Evolutionary conservation across 2,888 invertebrate genomes (phyloP).

Genomic region (Prionchulus punctatus): DNA sequence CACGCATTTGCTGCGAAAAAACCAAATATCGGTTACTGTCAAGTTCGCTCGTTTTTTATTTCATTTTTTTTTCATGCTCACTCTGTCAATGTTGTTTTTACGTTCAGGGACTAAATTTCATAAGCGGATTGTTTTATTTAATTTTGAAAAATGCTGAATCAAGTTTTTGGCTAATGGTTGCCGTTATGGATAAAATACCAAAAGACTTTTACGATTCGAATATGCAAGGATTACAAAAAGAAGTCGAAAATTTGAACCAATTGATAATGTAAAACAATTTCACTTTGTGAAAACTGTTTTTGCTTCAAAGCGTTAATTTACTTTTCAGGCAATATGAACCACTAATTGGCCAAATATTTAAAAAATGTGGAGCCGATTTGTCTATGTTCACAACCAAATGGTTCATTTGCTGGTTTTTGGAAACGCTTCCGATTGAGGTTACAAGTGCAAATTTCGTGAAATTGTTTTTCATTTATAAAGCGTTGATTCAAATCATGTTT

Average conservation of each 20-base stretch:
- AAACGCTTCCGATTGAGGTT: slow-evolving; percentile 74
- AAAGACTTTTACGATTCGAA: slow-evolving; percentile 23
- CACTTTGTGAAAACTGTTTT: neutral
- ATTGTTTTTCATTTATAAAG: neutral
- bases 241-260: slow-evolving; percentile 73
- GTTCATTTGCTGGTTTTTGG: slow-evolving; percentile 84
- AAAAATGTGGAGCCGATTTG: slow-evolving; percentile 65
- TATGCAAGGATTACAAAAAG: slow-evolving; percentile 72
- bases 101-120: slow-evolving; percentile 68
- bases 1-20: slow-evolving; percentile 76
- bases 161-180: slow-evolving; percentile 78
- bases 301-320: neutral
- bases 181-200: slow-evolving; percentile 62
- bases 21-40: slow-evolving; percentile 73
- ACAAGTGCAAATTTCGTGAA: slow-evolving; percentile 13
- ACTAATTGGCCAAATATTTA: slow-evolving; percentile 60
- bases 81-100: neutral
- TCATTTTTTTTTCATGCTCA: neutral
- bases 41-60: slow-evolving; percentile 36
- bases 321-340: slow-evolving; percentile 53
- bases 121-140: slow-evolving; percentile 65
- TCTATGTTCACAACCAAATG: slow-evolving; percentile 80
- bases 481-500: too few species aligned
- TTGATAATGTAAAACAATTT: slow-evolving; percentile 50
- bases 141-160: slow-evolving; percentile 75